Percentiles rank a stretch among this genome's conserved stretches.
phyloP scores from a whole-genome alignment of 2,113 vertebrate species.

The Bungarus multicinctus region DNA sequence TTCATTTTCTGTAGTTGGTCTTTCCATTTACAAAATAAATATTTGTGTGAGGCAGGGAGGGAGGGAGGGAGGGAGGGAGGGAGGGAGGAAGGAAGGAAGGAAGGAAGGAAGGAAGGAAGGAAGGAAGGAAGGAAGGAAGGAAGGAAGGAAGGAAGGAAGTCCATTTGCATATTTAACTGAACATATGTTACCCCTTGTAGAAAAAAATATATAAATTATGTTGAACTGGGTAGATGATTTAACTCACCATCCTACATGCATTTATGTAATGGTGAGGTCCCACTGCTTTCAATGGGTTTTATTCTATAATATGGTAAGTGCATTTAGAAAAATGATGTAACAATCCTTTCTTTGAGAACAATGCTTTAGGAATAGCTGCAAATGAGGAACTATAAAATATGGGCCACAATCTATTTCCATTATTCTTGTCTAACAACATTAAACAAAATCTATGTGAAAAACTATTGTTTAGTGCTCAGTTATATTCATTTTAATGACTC shows the following conservation, averaged over 20 bases:
- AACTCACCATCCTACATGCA: neutral
- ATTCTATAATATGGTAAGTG: neutral
- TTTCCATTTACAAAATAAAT: constrained; percentile 19
- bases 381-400: neutral
- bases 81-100: too few species aligned
- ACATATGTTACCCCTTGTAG: neutral
- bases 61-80: neutral
- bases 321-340: neutral
- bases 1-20: neutral
- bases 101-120: neutral
- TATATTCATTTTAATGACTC: constrained; percentile 20
- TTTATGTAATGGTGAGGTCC: neutral
- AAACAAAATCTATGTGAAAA: neutral
- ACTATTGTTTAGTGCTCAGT: neutral
- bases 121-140: neutral
- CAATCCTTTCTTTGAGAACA: neutral
- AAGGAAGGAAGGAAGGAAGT: neutral
- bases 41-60: neutral
- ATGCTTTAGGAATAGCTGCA: constrained; percentile 6
- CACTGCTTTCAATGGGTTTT: neutral
- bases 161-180: neutral
- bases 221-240: neutral
- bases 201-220: neutral
- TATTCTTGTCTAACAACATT: neutral
- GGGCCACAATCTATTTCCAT: neutral